These are phyloP conservation scores for Nebria ingens DNA, from an alignment of 1,140 invertebrate species.

Conservation along the genomic window DNA sequence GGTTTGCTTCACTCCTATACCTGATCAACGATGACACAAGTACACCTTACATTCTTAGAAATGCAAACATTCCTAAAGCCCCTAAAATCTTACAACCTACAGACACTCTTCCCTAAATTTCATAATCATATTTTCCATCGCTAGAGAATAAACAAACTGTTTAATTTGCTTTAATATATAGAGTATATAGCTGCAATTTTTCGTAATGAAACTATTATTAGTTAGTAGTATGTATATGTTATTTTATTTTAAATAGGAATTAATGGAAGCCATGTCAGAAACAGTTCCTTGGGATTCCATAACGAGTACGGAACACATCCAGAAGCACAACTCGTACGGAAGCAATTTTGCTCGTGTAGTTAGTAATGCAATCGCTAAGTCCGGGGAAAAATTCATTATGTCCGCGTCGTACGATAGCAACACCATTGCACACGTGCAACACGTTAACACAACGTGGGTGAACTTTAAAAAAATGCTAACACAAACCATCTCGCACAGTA, in stretches of 20 bases:
- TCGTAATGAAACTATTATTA: conserved; percentile 1
- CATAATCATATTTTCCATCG: too few species aligned
- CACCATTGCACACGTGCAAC: background rate
- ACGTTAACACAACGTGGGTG: conserved; percentile 18
- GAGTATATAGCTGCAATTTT: too few species aligned
- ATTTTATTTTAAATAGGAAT: conserved; percentile 17
- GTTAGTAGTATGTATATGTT: background rate
- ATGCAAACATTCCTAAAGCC: too few species aligned
- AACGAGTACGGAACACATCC: conserved; percentile 19
- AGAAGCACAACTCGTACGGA: conserved; percentile 25
- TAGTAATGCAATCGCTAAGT: conserved; percentile 2
- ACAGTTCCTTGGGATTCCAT: conserved; percentile 27
- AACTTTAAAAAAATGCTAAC: conserved; percentile 21
- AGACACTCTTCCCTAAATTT: too few species aligned
- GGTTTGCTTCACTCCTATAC: too few species aligned
- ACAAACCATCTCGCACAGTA: conserved; percentile 20
- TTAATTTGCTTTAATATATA: too few species aligned
- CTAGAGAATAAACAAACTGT: too few species aligned
- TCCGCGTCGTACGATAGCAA: background rate
- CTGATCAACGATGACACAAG: too few species aligned
- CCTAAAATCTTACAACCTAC: too few species aligned
- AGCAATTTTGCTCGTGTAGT: background rate
- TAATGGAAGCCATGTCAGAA: conserved; percentile 19
- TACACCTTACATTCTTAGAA: too few species aligned
- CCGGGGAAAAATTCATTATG: conserved; percentile 15